Evolutionary conservation across 1,140 invertebrate genomes (phyloP).

Genomic region (Drosophila simulans): DNA sequence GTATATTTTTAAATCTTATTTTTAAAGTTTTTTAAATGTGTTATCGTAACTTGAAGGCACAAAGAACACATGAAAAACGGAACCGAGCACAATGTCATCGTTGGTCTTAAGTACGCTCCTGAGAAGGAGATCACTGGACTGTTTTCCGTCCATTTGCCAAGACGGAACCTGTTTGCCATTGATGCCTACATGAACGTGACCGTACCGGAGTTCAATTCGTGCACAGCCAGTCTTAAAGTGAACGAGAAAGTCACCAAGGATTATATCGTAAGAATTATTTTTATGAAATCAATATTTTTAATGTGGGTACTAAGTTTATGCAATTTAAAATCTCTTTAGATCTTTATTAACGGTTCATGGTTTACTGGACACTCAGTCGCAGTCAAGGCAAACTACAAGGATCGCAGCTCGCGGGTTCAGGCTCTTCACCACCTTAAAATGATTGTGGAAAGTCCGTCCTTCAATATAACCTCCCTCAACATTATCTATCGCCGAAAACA

Average conservation of each 20-base stretch:
- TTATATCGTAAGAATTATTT: slow-evolving; percentile 85
- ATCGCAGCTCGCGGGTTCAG: slow-evolving; percentile 87
- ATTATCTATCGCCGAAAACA: slow-evolving; percentile 86
- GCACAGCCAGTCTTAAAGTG: slow-evolving; percentile 86
- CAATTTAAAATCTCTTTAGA: slow-evolving; percentile 70
- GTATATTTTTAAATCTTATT: not conserved
- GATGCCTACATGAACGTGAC: slow-evolving; percentile 87
- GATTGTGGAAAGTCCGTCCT: slow-evolving; percentile 88
- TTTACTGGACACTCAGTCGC: slow-evolving; percentile 91
- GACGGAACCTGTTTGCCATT: slow-evolving; percentile 85
- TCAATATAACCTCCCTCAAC: slow-evolving; percentile 88
- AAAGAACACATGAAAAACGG: slow-evolving; percentile 83
- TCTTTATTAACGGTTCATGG: slow-evolving; percentile 90
- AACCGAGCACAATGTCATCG: slow-evolving; percentile 82
- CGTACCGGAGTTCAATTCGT: slow-evolving; percentile 87
- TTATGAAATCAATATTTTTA: not conserved
- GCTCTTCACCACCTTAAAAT: slow-evolving; percentile 89
- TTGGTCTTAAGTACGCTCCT: slow-evolving; percentile 82
- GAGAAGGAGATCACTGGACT: slow-evolving; percentile 87
- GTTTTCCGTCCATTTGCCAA: slow-evolving; percentile 86
- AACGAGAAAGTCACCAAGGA: slow-evolving; percentile 86
- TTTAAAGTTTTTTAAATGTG: not conserved
- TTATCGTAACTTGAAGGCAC: slow-evolving; percentile 44
- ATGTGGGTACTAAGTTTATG: not conserved
- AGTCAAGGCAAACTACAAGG: slow-evolving; percentile 89